Conservation (phyloP, 2,888 invertebrate species). For the Hyposoter didymator region DNA sequence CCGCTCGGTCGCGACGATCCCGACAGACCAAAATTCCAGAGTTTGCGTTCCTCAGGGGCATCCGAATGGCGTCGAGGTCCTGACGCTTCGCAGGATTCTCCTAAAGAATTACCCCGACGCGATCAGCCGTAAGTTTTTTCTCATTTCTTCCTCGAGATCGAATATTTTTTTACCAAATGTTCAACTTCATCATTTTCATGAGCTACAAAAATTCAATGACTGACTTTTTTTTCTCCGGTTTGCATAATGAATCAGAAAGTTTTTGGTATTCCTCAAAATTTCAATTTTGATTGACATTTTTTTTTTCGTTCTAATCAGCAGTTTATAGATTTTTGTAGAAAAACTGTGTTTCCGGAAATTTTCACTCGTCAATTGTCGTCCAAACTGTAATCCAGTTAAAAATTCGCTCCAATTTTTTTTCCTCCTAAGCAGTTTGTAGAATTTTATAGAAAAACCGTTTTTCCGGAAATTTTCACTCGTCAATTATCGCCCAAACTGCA, state of each 20-base stretch:
- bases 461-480: not conserved
- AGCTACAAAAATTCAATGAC: not conserved
- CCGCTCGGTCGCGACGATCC: conserved; percentile 58
- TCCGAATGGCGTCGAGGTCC: conserved; percentile 57
- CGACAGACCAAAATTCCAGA: conserved; percentile 62
- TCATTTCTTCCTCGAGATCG: not conserved
- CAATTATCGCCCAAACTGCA: not conserved
- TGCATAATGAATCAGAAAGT: not conserved
- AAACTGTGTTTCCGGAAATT: not conserved
- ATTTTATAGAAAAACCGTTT: not conserved
- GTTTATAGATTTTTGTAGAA: not conserved
- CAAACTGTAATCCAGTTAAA: not conserved
- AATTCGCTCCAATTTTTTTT: not conserved
- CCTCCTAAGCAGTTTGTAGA: too few species aligned
- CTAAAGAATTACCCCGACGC: conserved; percentile 47
- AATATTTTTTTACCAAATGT: not conserved
- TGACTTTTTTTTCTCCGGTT: not conserved
- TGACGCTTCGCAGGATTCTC: conserved; percentile 42
- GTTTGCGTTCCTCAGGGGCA: conserved; percentile 39
- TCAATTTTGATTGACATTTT: not conserved
- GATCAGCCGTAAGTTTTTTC: conserved; percentile 57
- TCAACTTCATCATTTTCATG: not conserved
- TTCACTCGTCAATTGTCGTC: not conserved
- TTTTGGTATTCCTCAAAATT: not conserved
- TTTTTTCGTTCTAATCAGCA: not conserved